Base-by-base conservation (phyloP, 37 sponge, comb jelly and placozoan genomes). In the Crambe crambe region DNA sequence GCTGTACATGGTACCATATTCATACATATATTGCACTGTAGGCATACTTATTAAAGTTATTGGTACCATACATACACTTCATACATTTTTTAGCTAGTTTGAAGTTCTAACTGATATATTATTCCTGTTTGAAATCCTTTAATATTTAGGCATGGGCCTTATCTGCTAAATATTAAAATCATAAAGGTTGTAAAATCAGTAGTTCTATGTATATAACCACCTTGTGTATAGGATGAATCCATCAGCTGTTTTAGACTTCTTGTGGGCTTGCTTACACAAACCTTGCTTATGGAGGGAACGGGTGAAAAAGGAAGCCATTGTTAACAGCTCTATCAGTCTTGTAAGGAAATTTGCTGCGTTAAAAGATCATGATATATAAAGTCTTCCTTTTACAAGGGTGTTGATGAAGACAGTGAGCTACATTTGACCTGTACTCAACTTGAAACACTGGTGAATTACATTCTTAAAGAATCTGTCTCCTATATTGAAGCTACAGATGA, bases 251-350 rank as follows among this genome's bases (percentile, higher is more conserved):
- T 59, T 92, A 43, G 88, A 92, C 68, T 85, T 88, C 56, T 41
- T 92, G 65, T 92, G 89, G 93, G 93, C 93, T 10, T 85, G 93
- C 73, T 67, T 88, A 0, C 89, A 88, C 60, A 80, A 74, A 38
- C 93, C 93, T 27, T 42, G 58, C 42, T 79, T 92, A 31, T 92
- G 93, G 93, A 85, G 85, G 68, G 89, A 87, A 21, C 75, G 73
- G 54, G 89, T 86, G n/a, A 80, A 76, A 43, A 88, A 88, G 58
- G 93, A 92, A 61, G 89, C 87, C 27, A 64, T 92, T 51, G 85
- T 84, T 27, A 77, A 85, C 63, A 83, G 89, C 57, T 57, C 60
- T 44, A 42, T 88, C 39, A 82, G 86, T 54, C 37, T 88, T 64
- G 89, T 92, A 36, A 78, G 83, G 25, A 17, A 29, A 61, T 29